phyloP scores from a whole-genome alignment of 2,888 invertebrate species.

The Bellardia bayeri region DNA sequence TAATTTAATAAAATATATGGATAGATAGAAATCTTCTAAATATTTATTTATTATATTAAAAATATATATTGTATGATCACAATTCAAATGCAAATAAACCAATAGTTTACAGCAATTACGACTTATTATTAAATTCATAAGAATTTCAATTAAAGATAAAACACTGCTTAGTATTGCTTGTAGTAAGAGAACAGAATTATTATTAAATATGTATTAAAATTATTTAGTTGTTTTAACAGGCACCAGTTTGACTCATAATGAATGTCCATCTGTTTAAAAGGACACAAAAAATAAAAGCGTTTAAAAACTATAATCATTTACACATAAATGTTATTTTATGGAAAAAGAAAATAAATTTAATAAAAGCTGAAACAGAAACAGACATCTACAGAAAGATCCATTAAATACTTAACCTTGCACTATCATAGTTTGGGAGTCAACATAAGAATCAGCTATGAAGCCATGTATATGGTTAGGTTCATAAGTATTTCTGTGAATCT shows the following conservation, averaged over 20 bases:
- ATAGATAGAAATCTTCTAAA: too few relatives aligned
- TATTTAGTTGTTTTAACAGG: neutral
- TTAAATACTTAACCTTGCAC: conserved; percentile 68
- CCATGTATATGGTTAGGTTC: neutral
- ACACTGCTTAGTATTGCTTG: neutral
- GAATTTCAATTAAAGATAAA: neutral
- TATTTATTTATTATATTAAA: too few relatives aligned
- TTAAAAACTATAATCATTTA: conserved; percentile 61
- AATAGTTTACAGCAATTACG: too few relatives aligned
- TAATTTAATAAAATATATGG: too few relatives aligned
- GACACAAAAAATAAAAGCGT: neutral
- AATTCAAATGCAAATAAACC: too few relatives aligned
- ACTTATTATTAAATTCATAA: neutral
- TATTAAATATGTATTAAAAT: neutral
- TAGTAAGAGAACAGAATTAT: neutral
- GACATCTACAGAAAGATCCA: conserved; percentile 47
- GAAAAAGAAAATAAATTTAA: neutral
- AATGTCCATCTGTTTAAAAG: too few relatives aligned
- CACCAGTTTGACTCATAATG: too few relatives aligned
- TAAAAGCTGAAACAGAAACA: neutral
- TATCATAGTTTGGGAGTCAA: conserved; percentile 55
- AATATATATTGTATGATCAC: too few relatives aligned
- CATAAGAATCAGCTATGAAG: conserved; percentile 21
- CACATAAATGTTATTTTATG: conserved; percentile 29
- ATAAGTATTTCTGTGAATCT: conserved; percentile 15